A percentile compares a stretch with the other conserved stretches of the same genome.
Evolutionary conservation across 2,888 invertebrate genomes (phyloP).

Genomic region (Arrhopalites spinosus): DNA sequence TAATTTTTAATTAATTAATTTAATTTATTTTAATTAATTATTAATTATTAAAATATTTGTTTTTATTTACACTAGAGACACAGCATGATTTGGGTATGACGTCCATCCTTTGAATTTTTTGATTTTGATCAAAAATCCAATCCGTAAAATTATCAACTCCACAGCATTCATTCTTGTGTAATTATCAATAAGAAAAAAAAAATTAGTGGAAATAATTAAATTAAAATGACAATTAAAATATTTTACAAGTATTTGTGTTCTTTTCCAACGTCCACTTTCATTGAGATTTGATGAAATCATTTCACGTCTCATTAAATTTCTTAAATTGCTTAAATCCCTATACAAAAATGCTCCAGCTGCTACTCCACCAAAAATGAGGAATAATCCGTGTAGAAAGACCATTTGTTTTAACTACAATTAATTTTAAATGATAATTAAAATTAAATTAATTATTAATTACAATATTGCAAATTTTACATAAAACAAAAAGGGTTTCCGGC

Average conservation of each 20-base stretch:
- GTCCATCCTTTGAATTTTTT: too few relatives aligned
- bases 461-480: not conserved
- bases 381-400: not conserved
- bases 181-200: not conserved
- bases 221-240: not conserved
- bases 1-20: too few relatives aligned
- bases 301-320: not conserved
- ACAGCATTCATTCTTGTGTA: constrained; percentile 9
- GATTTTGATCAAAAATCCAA: not conserved
- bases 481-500: not conserved
- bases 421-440: not conserved
- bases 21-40: too few relatives aligned
- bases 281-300: not conserved
- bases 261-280: not conserved
- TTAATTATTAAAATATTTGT: not conserved
- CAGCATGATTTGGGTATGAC: not conserved
- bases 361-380: not conserved
- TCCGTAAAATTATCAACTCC: not conserved
- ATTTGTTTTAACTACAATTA: not conserved
- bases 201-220: not conserved
- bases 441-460: not conserved
- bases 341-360: not conserved
- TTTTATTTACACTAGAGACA: not conserved
- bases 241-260: not conserved
- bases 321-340: not conserved